These are phyloP conservation scores for Schizaphis graminum DNA, from an alignment of 2,888 invertebrate genomes.

Conservation along the genomic window DNA sequence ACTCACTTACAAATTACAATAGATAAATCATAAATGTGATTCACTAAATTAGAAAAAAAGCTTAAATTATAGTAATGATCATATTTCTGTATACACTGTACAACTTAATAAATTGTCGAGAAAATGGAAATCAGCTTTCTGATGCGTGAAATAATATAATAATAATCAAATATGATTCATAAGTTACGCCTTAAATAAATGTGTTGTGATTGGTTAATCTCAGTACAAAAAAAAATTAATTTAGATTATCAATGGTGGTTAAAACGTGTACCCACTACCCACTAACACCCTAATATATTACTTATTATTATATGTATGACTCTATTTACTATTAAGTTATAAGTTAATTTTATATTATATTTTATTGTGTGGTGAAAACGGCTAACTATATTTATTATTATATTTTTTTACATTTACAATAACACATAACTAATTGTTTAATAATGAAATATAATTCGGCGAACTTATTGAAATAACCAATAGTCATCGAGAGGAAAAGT, in stretches of 20 bases:
- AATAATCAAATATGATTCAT: slow-evolving; percentile 19
- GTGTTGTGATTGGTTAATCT: neutral
- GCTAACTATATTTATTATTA: neutral
- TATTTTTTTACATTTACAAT: neutral
- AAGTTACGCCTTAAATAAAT: neutral
- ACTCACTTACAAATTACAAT: neutral
- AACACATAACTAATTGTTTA: neutral
- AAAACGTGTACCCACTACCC: neutral
- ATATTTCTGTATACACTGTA: neutral
- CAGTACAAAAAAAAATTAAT: neutral
- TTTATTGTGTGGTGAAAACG: neutral
- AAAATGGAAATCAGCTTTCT: neutral
- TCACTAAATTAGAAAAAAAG: neutral
- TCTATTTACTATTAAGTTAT: neutral
- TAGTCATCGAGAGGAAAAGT: neutral
- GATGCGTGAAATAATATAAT: slow-evolving; percentile 17
- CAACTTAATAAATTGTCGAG: neutral
- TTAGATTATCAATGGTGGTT: neutral
- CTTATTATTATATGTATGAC: neutral
- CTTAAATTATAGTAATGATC: neutral
- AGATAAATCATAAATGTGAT: neutral
- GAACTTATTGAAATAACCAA: neutral
- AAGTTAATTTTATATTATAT: neutral
- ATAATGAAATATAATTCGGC: neutral
- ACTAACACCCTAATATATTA: neutral